These are phyloP conservation scores for Metacarcinus magister DNA, from an alignment of 2,888 invertebrate species.

Conservation along the genomic window DNA sequence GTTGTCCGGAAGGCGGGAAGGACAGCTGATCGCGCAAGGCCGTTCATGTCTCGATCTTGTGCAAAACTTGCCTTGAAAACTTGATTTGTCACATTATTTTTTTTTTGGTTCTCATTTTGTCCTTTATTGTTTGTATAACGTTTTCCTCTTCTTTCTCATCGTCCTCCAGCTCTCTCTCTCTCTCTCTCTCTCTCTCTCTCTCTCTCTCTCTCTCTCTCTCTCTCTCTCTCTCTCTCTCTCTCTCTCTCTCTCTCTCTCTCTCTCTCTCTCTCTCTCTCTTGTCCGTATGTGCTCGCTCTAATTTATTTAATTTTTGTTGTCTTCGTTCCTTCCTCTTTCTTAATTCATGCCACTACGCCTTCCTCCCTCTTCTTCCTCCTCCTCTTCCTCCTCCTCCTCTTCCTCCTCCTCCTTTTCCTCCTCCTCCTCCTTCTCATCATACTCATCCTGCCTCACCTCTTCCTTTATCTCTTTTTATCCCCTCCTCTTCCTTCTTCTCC, in stretches of 20 bases:
- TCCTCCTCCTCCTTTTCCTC: neutral
- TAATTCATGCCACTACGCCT: neutral
- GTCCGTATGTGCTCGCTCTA: neutral
- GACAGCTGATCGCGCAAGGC: neutral
- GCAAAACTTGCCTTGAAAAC: neutral
- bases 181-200: conserved; percentile 6
- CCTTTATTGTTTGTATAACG: too few species aligned
- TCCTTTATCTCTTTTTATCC: neutral
- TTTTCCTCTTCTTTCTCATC: neutral
- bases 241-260: neutral
- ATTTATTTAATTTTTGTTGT: neutral
- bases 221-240: conserved; percentile 26
- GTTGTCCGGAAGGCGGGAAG: neutral
- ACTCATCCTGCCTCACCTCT: neutral
- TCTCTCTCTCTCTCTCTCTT: too few species aligned
- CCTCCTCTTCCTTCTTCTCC: neutral
- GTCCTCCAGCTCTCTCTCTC: neutral
- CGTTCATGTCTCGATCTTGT: neutral
- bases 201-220: conserved; percentile 26
- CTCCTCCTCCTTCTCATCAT: neutral
- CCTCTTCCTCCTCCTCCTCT: neutral
- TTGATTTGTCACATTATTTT: neutral
- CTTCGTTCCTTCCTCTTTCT: neutral
- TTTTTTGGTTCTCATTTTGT: neutral
- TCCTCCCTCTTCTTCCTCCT: neutral